Percentiles rank a stretch among this genome's conserved stretches.
These are phyloP conservation scores for Pseudomyrmex dendroicus DNA, from an alignment of 1,140 invertebrate species.

Conservation along the genomic window DNA sequence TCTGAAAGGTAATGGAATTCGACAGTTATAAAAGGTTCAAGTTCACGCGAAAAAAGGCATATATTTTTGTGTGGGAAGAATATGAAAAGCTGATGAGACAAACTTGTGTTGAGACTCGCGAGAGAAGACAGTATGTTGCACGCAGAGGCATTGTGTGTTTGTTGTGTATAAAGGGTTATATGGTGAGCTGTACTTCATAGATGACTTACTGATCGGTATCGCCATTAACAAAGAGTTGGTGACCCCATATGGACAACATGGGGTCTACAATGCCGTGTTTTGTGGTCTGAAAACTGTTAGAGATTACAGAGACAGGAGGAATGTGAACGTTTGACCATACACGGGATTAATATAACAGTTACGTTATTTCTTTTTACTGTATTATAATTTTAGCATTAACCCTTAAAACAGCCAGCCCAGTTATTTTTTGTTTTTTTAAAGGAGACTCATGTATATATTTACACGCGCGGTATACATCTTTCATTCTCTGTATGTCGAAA, in stretches of 20 bases:
- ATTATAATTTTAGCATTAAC: slow-evolving; percentile 65
- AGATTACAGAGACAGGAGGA: slow-evolving; percentile 84
- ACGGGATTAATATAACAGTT: slow-evolving; percentile 66
- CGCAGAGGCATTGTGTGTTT: slow-evolving; percentile 62
- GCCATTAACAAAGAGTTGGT: slow-evolving; percentile 98
- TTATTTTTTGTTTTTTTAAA: slow-evolving; percentile 1
- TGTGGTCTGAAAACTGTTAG: slow-evolving; percentile 96
- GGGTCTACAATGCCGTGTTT: slow-evolving; percentile 98
- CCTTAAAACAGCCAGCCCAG: slow-evolving; percentile 61
- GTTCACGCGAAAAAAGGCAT: slow-evolving; percentile 1
- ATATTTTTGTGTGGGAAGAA: slow-evolving; percentile 25
- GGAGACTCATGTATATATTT: not conserved
- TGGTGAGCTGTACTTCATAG: slow-evolving; percentile 78
- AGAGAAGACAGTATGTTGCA: slow-evolving; percentile 56
- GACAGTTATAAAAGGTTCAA: slow-evolving; percentile 39
- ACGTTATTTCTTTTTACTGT: slow-evolving; percentile 43
- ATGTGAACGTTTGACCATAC: slow-evolving; percentile 74
- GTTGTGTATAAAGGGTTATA: slow-evolving; percentile 61
- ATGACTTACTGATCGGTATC: slow-evolving; percentile 97
- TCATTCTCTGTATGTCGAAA: slow-evolving; percentile 47
- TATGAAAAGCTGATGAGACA: slow-evolving; percentile 27
- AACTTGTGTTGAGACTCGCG: slow-evolving; percentile 22
- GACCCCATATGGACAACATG: slow-evolving; percentile 98
- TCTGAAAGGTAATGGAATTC: slow-evolving; percentile 22
- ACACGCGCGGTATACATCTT: not conserved